Conservation (phyloP, 2,888 invertebrate species). For the Euzetes globulus region DNA sequence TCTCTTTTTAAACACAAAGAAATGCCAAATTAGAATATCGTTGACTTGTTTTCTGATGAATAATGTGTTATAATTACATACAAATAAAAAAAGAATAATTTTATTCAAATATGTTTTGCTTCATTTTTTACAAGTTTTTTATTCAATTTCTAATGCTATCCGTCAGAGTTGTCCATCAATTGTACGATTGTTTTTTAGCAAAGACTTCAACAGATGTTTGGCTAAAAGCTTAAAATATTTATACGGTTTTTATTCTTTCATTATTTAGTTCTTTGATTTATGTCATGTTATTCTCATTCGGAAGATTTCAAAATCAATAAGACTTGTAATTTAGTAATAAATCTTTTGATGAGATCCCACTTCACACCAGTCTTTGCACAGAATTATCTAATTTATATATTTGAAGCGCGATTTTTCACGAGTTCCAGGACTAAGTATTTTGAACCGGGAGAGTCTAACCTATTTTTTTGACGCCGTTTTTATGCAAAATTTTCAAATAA, state of each 20-base stretch:
- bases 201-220: not conserved
- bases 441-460: not conserved
- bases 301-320: not conserved
- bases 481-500: slow-evolving; percentile 1
- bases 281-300: not conserved
- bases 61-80: slow-evolving; percentile 8
- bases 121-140: not conserved
- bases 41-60: not conserved
- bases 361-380: not conserved
- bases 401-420: not conserved
- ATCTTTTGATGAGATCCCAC: not conserved
- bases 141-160: too few relatives aligned
- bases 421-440: not conserved
- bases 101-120: not conserved
- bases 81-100: not conserved
- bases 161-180: not conserved
- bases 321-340: slow-evolving; percentile 8
- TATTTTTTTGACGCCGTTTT: not conserved
- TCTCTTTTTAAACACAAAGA: not conserved
- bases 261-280: not conserved
- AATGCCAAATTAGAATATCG: not conserved
- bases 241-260: not conserved
- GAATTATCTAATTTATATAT: not conserved
- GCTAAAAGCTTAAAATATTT: not conserved
- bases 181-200: not conserved